Evolutionary conservation across 2,888 invertebrate species (phyloP), one percentile per base, ranked within the genome.

Genomic region (Xestia xanthographa): DNA sequence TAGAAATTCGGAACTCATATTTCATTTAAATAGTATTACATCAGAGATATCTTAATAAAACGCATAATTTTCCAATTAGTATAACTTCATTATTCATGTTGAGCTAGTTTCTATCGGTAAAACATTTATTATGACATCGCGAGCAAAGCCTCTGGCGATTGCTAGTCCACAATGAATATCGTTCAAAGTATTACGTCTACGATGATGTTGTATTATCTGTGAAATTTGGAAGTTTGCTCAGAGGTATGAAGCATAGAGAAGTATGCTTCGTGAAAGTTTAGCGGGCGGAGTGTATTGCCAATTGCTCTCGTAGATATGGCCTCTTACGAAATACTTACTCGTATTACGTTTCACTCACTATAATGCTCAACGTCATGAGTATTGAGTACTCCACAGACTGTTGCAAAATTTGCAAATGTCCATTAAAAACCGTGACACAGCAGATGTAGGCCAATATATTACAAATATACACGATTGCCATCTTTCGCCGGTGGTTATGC

Each of bases 181-280:
- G n/a, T 63, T 34, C 20, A 12, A 67, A 66, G 62, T 84, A 72
- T 85, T 88, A 83, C 76, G 76, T 84, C 63, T 56, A 62, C 73
- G 68, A 75, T 79, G 84, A 83, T 83, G 72, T 67, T 62, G 78
- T 77, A 68, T 72, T 72, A 84, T 79, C 45, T 80, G 79, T 77
- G 84, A 83, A 80, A 84, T 85, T 83, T 82, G n/a, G 81, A 80
- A 80, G 80, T 86, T 86, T 87, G 66, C 71, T 75, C 75, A 66
- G 41, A 75, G 45, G 63, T 81, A 66, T 81, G 65, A 85, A 82
- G 77, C 72, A 72, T 86, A 75, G 69, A 75, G 66, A 86, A 87
- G 86, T 89, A 87, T 87, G 84, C 83, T 70, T 60, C 72, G 87
- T 89, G 92, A 92, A 92, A 92, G 91, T 85, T 67, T 82, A 79